Base-by-base conservation (phyloP, 2,113 vertebrate genomes). In the Carassius auratus region DNA sequence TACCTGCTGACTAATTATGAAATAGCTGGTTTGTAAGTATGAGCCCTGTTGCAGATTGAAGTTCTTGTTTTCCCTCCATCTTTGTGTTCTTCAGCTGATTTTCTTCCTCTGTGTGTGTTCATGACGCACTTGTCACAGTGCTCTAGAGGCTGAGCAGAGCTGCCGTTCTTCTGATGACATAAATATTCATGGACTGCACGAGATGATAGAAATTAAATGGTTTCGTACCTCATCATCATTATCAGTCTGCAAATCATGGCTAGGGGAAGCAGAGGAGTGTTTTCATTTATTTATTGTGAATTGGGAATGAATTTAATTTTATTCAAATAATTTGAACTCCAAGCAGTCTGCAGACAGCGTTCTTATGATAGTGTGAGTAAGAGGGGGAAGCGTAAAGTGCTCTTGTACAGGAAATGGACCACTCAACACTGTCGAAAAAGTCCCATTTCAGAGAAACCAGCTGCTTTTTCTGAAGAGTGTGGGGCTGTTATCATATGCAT, bases 171-270 rank as follows among this genome's bases (percentile, higher is more conserved):
- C 74, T 74, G 76, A 66, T 84, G 33, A 84, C 64, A 87, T 91
- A 78, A 88, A 89, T 91, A 90, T 92, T 90, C 57, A 91, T 86
- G 68, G n/a, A 17, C 52, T 76, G 83, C 48, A 75, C 33, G 30
- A 77, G 75, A 77, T 85, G 89, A 64, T 84, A 74, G 81, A 89
- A 83, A 89, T 86, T 86, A 89, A 91, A 90, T 90, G 36, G 59
- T 45, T 84, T 77, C 30, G 89, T 89, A 85, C 84, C 88, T 90
- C 87, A 89, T 85, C 33, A 62, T 75, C 69, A 85, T 87, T 89
- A 88, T 74, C 52, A 69, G 38, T 75, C 66, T 89, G 83, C 81
- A 61, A 73, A 83, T 83, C 45, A 30, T 50, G 68, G 23, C 64
- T 77, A 89, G 89, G 89, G 86, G 87, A 64, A 64, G n/a, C 21